Conservation (phyloP, 2,888 invertebrate genomes). For the Lasioglossum zephyrum region DNA sequence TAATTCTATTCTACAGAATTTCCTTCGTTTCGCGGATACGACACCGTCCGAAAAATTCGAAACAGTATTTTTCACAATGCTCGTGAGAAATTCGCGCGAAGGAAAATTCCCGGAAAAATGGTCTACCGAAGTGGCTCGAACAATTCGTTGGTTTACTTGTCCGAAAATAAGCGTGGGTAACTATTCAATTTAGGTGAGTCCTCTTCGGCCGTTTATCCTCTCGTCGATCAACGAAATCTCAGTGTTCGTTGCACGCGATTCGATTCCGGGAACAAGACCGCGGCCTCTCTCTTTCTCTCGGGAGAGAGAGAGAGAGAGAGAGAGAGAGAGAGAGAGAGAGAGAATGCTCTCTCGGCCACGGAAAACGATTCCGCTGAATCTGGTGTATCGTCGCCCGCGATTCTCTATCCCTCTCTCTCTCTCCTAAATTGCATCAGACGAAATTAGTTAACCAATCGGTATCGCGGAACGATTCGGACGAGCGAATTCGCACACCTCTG, state of each 20-base stretch:
- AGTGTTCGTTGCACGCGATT: constrained; percentile 3
- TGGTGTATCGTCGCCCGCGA: neutral
- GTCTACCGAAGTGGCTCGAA: neutral
- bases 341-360: neutral
- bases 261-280: constrained; percentile 4
- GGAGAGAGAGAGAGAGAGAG: too few species aligned
- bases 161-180: neutral
- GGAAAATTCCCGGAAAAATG: neutral
- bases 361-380: neutral
- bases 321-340: too few species aligned
- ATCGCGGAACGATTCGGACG: neutral
- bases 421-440: constrained; percentile 12
- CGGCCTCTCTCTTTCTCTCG: neutral
- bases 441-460: constrained; percentile 10
- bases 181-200: constrained; percentile 4
- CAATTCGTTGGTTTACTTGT: neutral
- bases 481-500: constrained; percentile 10
- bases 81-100: neutral
- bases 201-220: neutral
- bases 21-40: too few species aligned
- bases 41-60: too few species aligned
- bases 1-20: too few species aligned
- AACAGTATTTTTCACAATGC: too few species aligned
- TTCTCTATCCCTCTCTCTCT: neutral
- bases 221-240: neutral